Conservation (phyloP, 2,888 invertebrate species). For the Microdon myrmicae region DNA sequence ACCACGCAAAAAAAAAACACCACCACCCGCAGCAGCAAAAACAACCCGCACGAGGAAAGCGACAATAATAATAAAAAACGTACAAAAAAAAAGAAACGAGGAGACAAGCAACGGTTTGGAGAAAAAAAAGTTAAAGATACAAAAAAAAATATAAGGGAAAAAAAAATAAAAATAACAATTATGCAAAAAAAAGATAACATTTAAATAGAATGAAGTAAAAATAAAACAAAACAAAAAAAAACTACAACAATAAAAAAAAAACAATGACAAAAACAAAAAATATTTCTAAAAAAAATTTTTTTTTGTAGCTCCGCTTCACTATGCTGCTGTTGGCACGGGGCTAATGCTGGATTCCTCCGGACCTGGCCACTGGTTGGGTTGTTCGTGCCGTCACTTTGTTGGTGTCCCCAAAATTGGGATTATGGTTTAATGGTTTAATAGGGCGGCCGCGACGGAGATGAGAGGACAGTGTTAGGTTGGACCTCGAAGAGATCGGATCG, state of each 20-base stretch:
- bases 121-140: background rate
- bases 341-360: no score
- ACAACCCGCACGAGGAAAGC: constrained; percentile 10
- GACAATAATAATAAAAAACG: constrained; percentile 9
- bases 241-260: constrained; percentile 1
- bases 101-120: constrained; percentile 2
- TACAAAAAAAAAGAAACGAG: constrained; percentile 11
- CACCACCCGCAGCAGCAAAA: constrained; percentile 8
- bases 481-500: no score
- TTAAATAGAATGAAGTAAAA: background rate
- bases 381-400: no score
- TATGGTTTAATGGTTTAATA: no score
- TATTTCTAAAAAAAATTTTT: no score
- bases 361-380: no score
- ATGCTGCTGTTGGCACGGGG: no score
- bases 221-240: background rate
- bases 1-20: no score
- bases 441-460: no score
- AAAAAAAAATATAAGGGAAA: background rate
- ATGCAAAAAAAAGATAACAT: background rate
- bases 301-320: no score
- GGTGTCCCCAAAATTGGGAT: no score
- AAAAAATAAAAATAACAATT: constrained; percentile 3
- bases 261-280: constrained; percentile 2
- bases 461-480: no score